Conservation (phyloP, 2,113 vertebrate species). For the Xerus inauris region DNA sequence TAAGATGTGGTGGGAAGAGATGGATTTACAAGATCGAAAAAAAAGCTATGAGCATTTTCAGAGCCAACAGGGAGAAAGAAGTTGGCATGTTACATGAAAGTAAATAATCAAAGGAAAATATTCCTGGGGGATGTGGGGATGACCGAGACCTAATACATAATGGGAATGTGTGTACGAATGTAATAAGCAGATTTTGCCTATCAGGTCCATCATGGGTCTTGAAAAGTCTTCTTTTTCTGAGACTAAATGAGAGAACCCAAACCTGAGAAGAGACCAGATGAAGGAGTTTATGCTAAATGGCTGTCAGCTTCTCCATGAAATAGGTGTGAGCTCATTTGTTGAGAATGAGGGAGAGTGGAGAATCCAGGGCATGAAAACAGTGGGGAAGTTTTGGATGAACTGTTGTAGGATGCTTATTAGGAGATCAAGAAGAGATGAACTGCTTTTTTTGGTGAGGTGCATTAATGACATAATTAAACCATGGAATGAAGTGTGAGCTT, state of each 20-base stretch:
- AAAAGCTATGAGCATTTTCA: not conserved
- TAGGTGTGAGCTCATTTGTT: conserved; percentile 50
- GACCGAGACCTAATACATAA: not conserved
- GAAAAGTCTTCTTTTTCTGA: not conserved
- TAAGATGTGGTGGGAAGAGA: not conserved
- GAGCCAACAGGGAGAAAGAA: not conserved
- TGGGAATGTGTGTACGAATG: not conserved
- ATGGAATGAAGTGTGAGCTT: conserved; percentile 68
- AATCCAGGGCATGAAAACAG: not conserved
- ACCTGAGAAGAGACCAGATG: not conserved
- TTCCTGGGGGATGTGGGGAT: not conserved
- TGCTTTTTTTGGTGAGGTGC: conserved; percentile 44
- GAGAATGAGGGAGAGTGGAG: conserved; percentile 32
- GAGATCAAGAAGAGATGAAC: conserved; percentile 63
- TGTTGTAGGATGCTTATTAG: conserved; percentile 58
- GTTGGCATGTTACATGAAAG: not conserved
- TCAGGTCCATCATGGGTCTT: not conserved
- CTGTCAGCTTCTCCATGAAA: not conserved
- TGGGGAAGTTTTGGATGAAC: conserved; percentile 18
- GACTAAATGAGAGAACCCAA: not conserved
- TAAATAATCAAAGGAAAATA: not conserved
- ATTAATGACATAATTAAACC: conserved; percentile 69
- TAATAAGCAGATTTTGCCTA: not conserved
- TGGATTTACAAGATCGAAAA: not conserved
- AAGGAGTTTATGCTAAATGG: not conserved